Evolutionary conservation across 2,113 vertebrate species (phyloP).

Genomic region (Marmota flaviventris): DNA sequence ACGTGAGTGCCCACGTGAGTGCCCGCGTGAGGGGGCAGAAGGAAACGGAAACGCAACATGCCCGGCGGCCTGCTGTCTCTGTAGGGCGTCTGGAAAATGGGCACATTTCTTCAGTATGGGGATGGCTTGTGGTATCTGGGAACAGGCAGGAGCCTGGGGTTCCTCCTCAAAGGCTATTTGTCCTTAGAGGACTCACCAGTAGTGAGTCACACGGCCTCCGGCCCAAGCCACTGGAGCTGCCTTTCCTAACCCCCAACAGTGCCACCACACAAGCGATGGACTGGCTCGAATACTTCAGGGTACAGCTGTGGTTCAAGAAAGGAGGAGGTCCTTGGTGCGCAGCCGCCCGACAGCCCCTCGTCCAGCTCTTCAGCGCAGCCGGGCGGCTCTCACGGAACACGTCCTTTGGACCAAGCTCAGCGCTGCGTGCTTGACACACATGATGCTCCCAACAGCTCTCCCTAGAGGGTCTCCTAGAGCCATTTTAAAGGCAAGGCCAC

Average conservation of each 20-base stretch:
- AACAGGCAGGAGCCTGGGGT: background rate
- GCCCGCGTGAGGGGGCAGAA: background rate
- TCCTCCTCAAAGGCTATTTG: background rate
- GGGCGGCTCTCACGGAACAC: background rate
- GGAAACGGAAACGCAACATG: background rate
- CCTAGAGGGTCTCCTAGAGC: background rate
- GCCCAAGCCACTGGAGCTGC: background rate
- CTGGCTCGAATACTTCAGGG: background rate
- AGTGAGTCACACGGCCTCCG: background rate
- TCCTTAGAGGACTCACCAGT: background rate
- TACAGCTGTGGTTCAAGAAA: background rate
- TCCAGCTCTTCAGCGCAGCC: background rate
- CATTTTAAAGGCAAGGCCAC: background rate
- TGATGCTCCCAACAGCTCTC: background rate
- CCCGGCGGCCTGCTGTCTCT: background rate
- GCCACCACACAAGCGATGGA: background rate
- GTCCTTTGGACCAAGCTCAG: rapidly evolving
- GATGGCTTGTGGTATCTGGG: background rate
- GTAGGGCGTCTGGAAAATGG: background rate
- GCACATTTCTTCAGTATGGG: background rate
- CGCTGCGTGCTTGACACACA: rapidly evolving
- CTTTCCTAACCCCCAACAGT: background rate
- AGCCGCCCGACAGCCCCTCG: rapidly evolving
- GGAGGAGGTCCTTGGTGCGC: background rate
- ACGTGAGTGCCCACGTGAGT: background rate